Evolutionary conservation across 2,888 invertebrate species (phyloP).

Genomic region (Heterodera filipjevi): DNA sequence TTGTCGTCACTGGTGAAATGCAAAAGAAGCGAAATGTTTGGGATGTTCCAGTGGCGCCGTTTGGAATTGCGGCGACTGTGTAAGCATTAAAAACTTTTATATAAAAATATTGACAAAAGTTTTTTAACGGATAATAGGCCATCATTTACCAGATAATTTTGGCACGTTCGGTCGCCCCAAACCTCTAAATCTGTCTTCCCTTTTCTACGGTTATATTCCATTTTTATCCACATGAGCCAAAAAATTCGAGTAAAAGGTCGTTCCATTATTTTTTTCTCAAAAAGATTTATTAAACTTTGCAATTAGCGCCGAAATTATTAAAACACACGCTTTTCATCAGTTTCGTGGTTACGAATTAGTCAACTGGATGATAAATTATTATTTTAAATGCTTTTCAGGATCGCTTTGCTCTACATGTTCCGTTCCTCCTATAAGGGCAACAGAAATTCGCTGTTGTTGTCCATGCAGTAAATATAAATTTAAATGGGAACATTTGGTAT

Average conservation of each 20-base stretch:
- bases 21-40: background rate
- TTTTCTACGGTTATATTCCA: too few relatives aligned
- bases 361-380: background rate
- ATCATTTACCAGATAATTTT: too few relatives aligned
- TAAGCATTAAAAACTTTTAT: background rate
- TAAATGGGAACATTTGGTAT: background rate
- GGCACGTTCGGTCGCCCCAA: too few relatives aligned
- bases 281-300: too few relatives aligned
- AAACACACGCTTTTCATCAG: too few relatives aligned
- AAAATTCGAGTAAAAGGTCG: too few relatives aligned
- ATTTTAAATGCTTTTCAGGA: background rate
- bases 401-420: constrained; percentile 9
- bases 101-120: background rate
- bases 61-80: background rate
- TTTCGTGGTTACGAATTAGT: background rate
- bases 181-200: too few relatives aligned
- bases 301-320: too few relatives aligned
- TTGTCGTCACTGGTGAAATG: background rate
- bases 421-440: background rate
- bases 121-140: background rate
- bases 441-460: background rate
- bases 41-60: background rate
- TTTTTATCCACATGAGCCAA: too few relatives aligned
- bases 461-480: background rate
- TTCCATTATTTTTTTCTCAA: too few relatives aligned